phyloP scores from a whole-genome alignment of 2,113 vertebrate genomes.

The Oryzias woworae region DNA sequence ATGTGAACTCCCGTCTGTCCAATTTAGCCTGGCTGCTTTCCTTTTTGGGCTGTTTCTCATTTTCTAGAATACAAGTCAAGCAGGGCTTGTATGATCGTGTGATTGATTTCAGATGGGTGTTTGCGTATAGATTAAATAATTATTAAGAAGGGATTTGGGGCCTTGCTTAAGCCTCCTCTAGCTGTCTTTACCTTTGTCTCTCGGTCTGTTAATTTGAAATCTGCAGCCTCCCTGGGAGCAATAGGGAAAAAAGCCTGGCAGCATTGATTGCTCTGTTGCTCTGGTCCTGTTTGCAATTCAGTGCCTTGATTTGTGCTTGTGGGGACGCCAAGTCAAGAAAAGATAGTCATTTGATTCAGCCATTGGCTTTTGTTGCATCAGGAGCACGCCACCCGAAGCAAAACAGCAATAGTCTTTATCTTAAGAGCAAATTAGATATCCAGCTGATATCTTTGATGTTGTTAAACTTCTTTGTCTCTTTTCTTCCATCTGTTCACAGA shows the following conservation, averaged over 20 bases:
- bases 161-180: conserved; percentile 23
- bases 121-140: background rate
- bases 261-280: conserved; percentile 57
- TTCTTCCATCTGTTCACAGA: conserved; percentile 1
- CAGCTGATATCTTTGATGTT: conserved; percentile 26
- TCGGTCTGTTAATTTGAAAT: conserved; percentile 17
- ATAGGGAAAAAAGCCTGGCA: background rate
- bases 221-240: conserved; percentile 21
- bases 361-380: conserved; percentile 33
- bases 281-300: conserved; percentile 54
- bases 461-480: conserved; percentile 15
- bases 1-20: background rate
- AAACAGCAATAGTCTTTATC: conserved; percentile 33
- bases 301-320: conserved; percentile 49
- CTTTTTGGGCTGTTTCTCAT: background rate
- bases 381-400: conserved; percentile 16
- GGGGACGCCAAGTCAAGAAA: conserved; percentile 41
- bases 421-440: conserved; percentile 45
- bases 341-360: conserved; percentile 59
- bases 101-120: background rate
- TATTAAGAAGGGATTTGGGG: conserved; percentile 4
- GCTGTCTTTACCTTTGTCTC: conserved; percentile 1
- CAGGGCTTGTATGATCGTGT: conserved; percentile 1
- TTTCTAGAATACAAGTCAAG: background rate
- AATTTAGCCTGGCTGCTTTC: background rate